A percentile compares a stretch with the other conserved stretches of the same genome.
Conservation (phyloP, 2,113 vertebrate species). For the Ochotona princeps region DNA sequence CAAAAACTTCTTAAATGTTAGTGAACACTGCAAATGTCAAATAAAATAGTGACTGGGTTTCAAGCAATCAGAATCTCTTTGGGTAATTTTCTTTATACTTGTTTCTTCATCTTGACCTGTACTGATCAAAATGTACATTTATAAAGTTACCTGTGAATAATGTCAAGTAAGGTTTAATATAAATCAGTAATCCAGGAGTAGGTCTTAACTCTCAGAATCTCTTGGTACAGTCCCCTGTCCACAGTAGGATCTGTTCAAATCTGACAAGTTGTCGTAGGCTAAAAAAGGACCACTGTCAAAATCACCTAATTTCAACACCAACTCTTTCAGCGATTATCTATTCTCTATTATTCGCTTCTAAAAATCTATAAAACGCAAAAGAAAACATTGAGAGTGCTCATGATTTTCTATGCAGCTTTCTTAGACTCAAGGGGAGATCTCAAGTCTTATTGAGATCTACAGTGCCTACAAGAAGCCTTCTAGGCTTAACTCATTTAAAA, state of each 20-base stretch:
- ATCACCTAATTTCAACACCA: neutral
- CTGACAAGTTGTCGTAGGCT: neutral
- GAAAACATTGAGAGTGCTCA: neutral
- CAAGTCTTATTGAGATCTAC: neutral
- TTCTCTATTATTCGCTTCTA: neutral
- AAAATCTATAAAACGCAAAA: neutral
- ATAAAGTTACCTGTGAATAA: neutral
- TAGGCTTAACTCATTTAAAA: neutral
- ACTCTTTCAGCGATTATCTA: neutral
- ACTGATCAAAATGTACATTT: neutral
- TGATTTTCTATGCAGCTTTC: neutral
- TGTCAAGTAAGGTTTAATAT: neutral
- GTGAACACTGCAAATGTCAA: conserved; percentile 28
- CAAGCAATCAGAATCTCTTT: neutral
- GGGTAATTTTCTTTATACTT: neutral
- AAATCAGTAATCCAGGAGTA: neutral
- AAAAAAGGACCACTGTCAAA: neutral
- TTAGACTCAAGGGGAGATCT: neutral
- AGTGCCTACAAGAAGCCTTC: neutral
- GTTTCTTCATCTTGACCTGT: neutral
- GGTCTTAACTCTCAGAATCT: neutral
- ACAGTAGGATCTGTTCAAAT: neutral
- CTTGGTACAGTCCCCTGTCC: neutral
- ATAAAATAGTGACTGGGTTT: conserved; percentile 16
- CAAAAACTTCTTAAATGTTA: conserved; percentile 11